Base-by-base conservation (phyloP, 2,888 invertebrate species). In the Theretra japonica region DNA sequence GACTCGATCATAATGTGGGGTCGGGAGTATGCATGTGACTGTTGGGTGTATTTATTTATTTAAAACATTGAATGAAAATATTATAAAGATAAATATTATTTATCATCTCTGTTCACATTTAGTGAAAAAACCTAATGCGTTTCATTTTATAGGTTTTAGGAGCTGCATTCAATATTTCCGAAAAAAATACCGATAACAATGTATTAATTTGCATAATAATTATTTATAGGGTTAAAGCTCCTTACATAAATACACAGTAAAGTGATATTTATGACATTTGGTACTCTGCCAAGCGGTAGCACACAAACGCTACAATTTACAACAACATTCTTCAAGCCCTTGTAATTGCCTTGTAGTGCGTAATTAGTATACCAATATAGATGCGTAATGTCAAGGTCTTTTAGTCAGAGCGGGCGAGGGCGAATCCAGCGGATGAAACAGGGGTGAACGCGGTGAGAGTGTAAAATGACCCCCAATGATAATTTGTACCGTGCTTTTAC, bases 341-440 rank as follows among this genome's bases (percentile, higher is more conserved):
- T 79, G 70, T 73, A 73, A 76, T 80, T 76, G 76, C 75, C 77
- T 82, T 75, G 77, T 81, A 82, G 84, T 81, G 79, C 81, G 77
- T 82, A 84, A 84, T 86, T 85, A 82, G 81, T 78, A 71, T 72
- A 72, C 75, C 73, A 77, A 81, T 83, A 81, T 80, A 83, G 75
- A 75, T 73, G 17, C 58, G 79, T 83, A 81, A 79, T 83, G 86
- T 86, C 88, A 88, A 85, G 87, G 87, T 75, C 76, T 75, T 73
- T 68, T 73, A 73, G 72, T 79, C 71, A 75, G 79, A 82, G 17
- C 80, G 75, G 72, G 76, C 79, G 79, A 79, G 80, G 79, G 84
- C 84, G 79, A 83, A 83, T 65, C 81, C 76, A 77, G 81, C 80
- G 75, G 75, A 73, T 72, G 53, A 7, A n/a, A 58, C 69, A 58